These are phyloP conservation scores for Drosophila jambulina DNA, from an alignment of 1,140 invertebrate species.

Conservation along the genomic window DNA sequence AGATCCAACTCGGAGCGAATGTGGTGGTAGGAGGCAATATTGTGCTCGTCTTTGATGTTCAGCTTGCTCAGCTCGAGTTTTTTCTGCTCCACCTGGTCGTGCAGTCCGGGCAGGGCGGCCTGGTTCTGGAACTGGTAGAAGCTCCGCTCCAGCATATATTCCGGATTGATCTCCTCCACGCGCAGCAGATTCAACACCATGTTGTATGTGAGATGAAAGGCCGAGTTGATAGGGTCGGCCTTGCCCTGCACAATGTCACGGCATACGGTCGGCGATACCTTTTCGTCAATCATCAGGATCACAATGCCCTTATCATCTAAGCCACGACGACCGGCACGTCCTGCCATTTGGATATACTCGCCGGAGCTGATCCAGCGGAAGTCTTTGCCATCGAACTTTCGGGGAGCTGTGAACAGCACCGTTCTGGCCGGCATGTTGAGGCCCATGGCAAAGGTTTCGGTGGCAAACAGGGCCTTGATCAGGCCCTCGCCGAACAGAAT, in stretches of 20 bases:
- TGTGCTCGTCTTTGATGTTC: slow-evolving; percentile 90
- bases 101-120: slow-evolving; percentile 94
- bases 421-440: slow-evolving; percentile 99
- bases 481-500: slow-evolving; percentile 99
- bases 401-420: slow-evolving; percentile 96
- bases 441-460: slow-evolving; percentile 99
- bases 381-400: slow-evolving; percentile 99
- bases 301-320: slow-evolving; percentile 99
- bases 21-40: slow-evolving; percentile 93
- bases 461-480: slow-evolving; percentile 99
- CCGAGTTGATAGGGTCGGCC: slow-evolving; percentile 98
- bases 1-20: slow-evolving; percentile 93
- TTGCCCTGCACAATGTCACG: slow-evolving; percentile 96
- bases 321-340: slow-evolving; percentile 98
- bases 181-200: slow-evolving; percentile 99
- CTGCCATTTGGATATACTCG: slow-evolving; percentile 99
- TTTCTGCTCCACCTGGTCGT: slow-evolving; percentile 91
- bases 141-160: slow-evolving; percentile 99
- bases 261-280: slow-evolving; percentile 94
- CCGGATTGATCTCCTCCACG: slow-evolving; percentile 99
- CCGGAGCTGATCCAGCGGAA: slow-evolving; percentile 97
- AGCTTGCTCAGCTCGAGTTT: slow-evolving; percentile 89
- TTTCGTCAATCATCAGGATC: slow-evolving; percentile 99
- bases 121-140: slow-evolving; percentile 99
- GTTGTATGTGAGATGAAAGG: slow-evolving; percentile 99